Conservation (phyloP, 2,797 vertebrate genomes). For the Podargus strigoides region DNA sequence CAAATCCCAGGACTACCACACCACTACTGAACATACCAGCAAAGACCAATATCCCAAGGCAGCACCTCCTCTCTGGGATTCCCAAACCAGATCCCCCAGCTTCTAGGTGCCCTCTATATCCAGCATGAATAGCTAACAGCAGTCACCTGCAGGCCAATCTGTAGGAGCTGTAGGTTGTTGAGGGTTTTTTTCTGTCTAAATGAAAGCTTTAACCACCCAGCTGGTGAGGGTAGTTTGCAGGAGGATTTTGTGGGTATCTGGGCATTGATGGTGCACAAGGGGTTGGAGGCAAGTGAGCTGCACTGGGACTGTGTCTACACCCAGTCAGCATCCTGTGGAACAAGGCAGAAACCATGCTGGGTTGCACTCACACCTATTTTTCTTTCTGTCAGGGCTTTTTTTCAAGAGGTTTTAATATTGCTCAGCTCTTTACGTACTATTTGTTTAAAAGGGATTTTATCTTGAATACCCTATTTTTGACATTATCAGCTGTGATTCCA, state of each 20-base stretch:
- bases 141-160: not conserved
- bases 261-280: not conserved
- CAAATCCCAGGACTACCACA: not conserved
- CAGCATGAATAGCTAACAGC: not conserved
- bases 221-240: not conserved
- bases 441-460: not conserved
- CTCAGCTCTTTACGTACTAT: not conserved
- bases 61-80: not conserved
- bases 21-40: not conserved
- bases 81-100: accelerated
- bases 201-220: not conserved
- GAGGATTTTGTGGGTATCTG: not conserved
- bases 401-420: not conserved
- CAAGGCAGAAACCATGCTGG: not conserved
- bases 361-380: not conserved
- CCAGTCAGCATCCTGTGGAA: not conserved
- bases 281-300: not conserved
- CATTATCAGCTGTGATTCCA: not conserved
- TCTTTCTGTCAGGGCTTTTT: not conserved
- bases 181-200: not conserved
- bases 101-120: not conserved
- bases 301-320: accelerated
- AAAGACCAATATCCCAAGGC: not conserved
- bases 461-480: not conserved
- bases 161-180: not conserved